Percentiles rank a stretch among this genome's conserved stretches.
Evolutionary conservation across 2,888 invertebrate genomes (phyloP).

Genomic region (Netelia fuscicornis): DNA sequence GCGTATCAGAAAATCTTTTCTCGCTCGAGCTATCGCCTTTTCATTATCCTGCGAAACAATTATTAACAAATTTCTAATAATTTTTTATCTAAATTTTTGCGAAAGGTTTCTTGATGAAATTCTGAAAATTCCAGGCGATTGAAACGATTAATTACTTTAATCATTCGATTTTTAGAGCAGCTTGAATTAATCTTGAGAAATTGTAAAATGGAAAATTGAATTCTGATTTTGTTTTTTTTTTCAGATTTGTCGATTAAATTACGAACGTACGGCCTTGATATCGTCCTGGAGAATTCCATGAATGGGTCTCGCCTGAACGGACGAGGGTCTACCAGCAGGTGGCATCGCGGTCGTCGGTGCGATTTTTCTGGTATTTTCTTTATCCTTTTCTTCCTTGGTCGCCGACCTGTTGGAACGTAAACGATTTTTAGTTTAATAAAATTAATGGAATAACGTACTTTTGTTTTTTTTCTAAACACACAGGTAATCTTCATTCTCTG

Average conservation of each 20-base stretch:
- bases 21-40: conserved; percentile 84
- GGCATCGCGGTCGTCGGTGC: conserved; percentile 78
- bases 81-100: not conserved
- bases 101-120: not conserved
- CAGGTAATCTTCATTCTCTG: conserved; percentile 43
- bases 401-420: conserved; percentile 87
- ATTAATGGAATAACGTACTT: conserved; percentile 3
- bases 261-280: conserved; percentile 76
- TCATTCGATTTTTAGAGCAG: too few relatives aligned
- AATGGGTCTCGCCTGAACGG: conserved; percentile 82
- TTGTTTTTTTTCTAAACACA: not conserved
- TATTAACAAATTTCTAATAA: conserved; percentile 11
- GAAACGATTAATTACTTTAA: too few relatives aligned
- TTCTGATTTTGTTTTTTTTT: not conserved
- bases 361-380: conserved; percentile 92
- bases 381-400: conserved; percentile 94
- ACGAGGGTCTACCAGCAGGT: conserved; percentile 83
- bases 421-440: conserved; percentile 43
- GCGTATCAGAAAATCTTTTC: conserved; percentile 89
- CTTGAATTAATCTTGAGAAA: too few relatives aligned
- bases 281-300: conserved; percentile 80
- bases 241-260: conserved; percentile 20
- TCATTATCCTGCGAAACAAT: conserved; percentile 79
- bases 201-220: conserved; percentile 11
- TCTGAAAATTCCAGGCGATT: too few relatives aligned